phyloP scores from a whole-genome alignment of 64 coral and sea anemone genomes.

The Porites australiensis region DNA sequence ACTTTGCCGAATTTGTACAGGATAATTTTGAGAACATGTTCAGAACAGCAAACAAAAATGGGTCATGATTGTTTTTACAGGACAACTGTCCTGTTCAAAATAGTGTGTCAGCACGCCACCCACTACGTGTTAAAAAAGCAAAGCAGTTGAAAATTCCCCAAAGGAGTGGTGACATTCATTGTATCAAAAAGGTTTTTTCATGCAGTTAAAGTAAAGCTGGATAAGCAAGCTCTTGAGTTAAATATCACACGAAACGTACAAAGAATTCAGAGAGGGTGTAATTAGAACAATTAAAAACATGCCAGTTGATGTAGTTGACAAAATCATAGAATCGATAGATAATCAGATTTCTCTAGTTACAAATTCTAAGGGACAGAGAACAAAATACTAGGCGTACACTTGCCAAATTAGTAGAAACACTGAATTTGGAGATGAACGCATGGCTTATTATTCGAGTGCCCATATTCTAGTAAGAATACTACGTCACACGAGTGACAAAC shows the following conservation, averaged over 20 bases:
- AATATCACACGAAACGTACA: constrained; percentile 14
- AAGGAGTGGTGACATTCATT: too few species aligned
- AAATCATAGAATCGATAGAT: constrained; percentile 37
- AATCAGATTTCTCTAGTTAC: constrained; percentile 24
- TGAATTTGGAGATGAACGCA: too few species aligned
- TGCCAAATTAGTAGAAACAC: too few species aligned
- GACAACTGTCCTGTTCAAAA: too few species aligned
- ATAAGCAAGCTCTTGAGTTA: not conserved
- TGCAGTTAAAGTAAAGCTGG: constrained; percentile 17
- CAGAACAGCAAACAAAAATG: constrained; percentile 25
- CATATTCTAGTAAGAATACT: too few species aligned
- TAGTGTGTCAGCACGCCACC: too few species aligned
- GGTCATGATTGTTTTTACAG: too few species aligned
- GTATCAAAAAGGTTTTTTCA: not conserved
- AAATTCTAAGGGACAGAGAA: not conserved
- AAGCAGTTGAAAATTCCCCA: too few species aligned
- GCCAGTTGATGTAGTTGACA: constrained; percentile 44
- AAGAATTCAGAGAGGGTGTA: not conserved
- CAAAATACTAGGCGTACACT: constrained; percentile 15
- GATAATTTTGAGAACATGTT: constrained; percentile 56
- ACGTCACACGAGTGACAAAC: too few species aligned
- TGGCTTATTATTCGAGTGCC: too few species aligned
- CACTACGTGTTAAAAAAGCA: too few species aligned
- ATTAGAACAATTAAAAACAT: constrained; percentile 35
- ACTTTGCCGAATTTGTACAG: constrained; percentile 61